A percentile compares a stretch with the other conserved stretches of the same genome.
Conservation (phyloP, 2,113 vertebrate genomes). For the Tinamus guttatus region DNA sequence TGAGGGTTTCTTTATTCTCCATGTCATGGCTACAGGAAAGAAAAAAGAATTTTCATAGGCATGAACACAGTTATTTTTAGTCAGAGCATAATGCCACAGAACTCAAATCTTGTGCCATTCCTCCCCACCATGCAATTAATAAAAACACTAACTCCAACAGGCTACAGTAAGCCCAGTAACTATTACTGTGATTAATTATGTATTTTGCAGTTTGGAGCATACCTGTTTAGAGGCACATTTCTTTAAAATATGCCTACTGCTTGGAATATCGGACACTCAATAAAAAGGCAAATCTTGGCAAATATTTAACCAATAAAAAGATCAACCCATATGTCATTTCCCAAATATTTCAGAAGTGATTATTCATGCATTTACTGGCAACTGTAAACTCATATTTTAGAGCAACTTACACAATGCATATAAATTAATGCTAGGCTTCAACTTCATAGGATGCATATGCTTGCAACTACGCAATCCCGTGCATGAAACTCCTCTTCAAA, state of each 20-base stretch:
- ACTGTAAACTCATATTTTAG: not conserved
- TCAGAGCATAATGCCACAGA: not conserved
- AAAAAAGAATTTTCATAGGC: not conserved
- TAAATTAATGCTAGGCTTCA: not conserved
- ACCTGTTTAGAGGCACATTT: not conserved
- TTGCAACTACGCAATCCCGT: not conserved
- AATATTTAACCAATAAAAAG: not conserved
- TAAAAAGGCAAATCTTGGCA: not conserved
- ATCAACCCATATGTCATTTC: not conserved
- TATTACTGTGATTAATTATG: not conserved
- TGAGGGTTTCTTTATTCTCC: conserved; percentile 89
- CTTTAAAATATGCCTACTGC: not conserved
- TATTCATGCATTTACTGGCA: not conserved
- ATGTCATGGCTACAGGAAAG: conserved; percentile 83
- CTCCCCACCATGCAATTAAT: not conserved
- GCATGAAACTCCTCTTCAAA: not conserved
- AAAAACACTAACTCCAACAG: not conserved
- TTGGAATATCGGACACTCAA: not conserved
- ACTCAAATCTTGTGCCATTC: not conserved
- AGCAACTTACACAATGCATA: not conserved
- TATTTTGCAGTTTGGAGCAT: not conserved
- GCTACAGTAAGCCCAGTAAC: not conserved
- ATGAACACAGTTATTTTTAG: conserved; percentile 19
- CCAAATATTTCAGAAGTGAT: not conserved
- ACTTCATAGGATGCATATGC: not conserved